A percentile compares a stretch with the other conserved stretches of the same genome.
Conservation (phyloP, 2,797 vertebrate genomes). For the Schizopygopsis malacanthus region DNA sequence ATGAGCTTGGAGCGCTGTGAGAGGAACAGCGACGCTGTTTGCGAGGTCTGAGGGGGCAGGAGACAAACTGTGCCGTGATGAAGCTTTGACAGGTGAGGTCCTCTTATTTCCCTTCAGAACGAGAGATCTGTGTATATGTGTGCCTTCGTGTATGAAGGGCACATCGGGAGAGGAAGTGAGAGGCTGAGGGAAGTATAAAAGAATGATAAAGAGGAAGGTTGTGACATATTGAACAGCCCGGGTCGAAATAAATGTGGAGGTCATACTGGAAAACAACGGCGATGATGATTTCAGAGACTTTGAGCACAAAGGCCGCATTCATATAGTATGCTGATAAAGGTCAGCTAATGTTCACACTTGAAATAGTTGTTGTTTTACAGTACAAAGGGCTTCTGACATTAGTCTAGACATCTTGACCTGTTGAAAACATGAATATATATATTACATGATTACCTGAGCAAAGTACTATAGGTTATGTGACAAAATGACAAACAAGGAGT, state of each 20-base stretch:
- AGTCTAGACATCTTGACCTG: too few relatives aligned
- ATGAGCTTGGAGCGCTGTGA: constrained; percentile 44
- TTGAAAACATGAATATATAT: background rate
- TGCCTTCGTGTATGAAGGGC: constrained; percentile 34
- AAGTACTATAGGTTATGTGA: background rate
- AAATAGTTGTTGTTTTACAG: background rate
- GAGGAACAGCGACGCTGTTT: constrained; percentile 34
- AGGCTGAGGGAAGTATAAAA: constrained; percentile 7
- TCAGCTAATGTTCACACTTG: background rate
- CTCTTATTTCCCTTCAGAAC: constrained; percentile 41
- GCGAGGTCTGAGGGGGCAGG: constrained; percentile 43
- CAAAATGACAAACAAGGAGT: too few relatives aligned
- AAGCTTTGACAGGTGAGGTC: constrained; percentile 52
- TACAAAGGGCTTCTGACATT: background rate
- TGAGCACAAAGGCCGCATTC: background rate
- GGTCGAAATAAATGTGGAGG: constrained; percentile 9
- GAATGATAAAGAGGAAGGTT: constrained; percentile 12
- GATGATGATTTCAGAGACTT: background rate
- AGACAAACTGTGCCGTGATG: constrained; percentile 44
- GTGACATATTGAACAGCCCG: background rate
- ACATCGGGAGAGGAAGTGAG: background rate
- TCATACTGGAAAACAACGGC: background rate
- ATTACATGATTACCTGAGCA: background rate
- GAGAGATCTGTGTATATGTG: constrained; percentile 6
- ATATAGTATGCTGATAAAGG: background rate